Conservation (phyloP, 2,888 invertebrate species). For the Brassicogethes aeneus region DNA sequence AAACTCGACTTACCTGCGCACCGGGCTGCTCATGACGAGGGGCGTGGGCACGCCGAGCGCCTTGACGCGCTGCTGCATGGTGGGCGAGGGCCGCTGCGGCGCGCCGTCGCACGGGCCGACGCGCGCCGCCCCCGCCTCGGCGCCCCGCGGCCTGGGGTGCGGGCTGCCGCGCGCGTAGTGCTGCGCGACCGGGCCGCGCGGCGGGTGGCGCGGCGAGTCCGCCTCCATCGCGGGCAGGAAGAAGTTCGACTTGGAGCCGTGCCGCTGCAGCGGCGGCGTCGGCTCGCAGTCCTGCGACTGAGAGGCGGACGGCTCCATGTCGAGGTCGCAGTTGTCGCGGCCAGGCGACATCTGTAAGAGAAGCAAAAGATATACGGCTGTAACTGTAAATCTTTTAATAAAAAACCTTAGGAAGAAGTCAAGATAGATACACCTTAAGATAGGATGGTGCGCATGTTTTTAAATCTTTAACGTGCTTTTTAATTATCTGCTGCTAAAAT, state of each 20-base stretch:
- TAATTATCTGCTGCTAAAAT: too few relatives aligned
- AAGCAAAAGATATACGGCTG: constrained; percentile 2
- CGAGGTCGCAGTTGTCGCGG: constrained; percentile 72
- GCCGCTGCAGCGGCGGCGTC: constrained; percentile 76
- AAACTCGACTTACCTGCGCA: constrained; percentile 73
- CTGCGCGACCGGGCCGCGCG: constrained; percentile 29
- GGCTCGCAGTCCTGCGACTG: constrained; percentile 91
- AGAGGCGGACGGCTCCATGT: constrained; percentile 81
- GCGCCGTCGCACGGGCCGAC: constrained; percentile 40
- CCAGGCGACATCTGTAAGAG: constrained; percentile 67
- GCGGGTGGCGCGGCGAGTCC: constrained; percentile 45
- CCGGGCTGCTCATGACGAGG: constrained; percentile 77
- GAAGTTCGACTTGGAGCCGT: constrained; percentile 80
- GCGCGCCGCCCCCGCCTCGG: constrained; percentile 47
- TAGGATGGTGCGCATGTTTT: too few relatives aligned
- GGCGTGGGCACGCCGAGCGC: constrained; percentile 85
- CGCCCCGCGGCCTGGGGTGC: constrained; percentile 61
- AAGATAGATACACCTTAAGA: too few relatives aligned
- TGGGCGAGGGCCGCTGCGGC: constrained; percentile 60
- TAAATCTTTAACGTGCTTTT: too few relatives aligned
- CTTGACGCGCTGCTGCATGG: constrained; percentile 85
- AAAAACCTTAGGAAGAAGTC: too few relatives aligned
- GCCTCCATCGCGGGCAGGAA: constrained; percentile 55
- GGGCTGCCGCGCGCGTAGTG: constrained; percentile 71
- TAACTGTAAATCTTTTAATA: too few relatives aligned